Base-by-base conservation (phyloP, 2,113 vertebrate genomes). In the Rhea pennata region DNA sequence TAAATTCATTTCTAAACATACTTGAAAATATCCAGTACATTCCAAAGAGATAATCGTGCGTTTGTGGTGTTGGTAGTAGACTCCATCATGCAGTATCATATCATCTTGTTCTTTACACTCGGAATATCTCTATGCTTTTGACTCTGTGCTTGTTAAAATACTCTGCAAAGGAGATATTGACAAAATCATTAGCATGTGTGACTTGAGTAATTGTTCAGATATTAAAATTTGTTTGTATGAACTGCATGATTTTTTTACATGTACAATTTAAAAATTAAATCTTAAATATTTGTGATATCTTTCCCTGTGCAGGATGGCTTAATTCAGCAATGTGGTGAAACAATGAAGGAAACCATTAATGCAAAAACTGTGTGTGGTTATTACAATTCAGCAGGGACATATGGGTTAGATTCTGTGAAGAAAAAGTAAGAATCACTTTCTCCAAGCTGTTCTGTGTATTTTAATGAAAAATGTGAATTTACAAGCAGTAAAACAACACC, bases 271-370 rank as follows among this genome's bases (percentile, higher is more conserved):
- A n/a, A 75, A 87, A 31, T 26, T 19, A 51, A 64, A 67, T 88
- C 69, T 33, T 5, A 27, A 39, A 42, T 67, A 6, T 95, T 46
- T 97, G 87, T 92, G 61, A 66, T 33, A 80, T 67, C 95, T 90
- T n/a, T 15, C 20, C 11, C 31, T 40, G 62, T 88, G 8, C 98
- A 99, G 99, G 99, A 99, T 92, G 99, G 99, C 65, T 97, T 99
- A 96, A 99, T 99, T 96, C 99, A 99, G 96, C 99, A 99, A 46
- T 99, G 99, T 89, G 99, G 99, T 27, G 99, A 99, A 96, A 99
- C 99, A 42, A 99, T 99, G 99, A 99, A 99, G 98, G 99, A 99
- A 97, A 99, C 99, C 90, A 98, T 99, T 95, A 99, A 98, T 91
- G 98, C 98, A 17, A 99, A 99, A 97, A 99, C 99, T 1, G 99